Evolutionary conservation across 2,797 vertebrate species (phyloP), one percentile per base, ranked within the genome.

Genomic region (Tamandua tetradactyla): DNA sequence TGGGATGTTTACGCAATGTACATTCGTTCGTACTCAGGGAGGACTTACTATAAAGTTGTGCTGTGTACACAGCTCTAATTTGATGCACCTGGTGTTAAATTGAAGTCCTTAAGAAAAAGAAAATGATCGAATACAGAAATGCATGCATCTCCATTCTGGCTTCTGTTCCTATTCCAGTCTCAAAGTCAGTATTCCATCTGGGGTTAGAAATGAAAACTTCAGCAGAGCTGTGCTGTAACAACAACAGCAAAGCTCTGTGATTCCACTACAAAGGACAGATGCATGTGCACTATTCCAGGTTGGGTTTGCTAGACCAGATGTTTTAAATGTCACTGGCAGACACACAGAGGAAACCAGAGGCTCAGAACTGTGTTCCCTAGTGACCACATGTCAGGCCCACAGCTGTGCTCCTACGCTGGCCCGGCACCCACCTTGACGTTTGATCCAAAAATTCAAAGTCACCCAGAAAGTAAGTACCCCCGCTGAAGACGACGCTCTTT

Each of bases 1-100:
- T 87, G 95, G 79, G 94, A 93, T 79, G 94, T 92, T 95, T 96
- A 87, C 55, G 97, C 87, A 92, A 94, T 71, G 79, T 92, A 74
- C 23, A 40, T 95, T 74, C 69, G 13, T 61, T 37, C 68, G 52
- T 90, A 35, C 95, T 83, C 44, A 11, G 78, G 91, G 94, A 95
- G 71, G 93, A 81, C 75, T 96, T 86, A 22, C 18, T 72, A 49
- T 71, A 94, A 90, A 95, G 66, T 62, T 94, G 93, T 85, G 93
- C 68, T 87, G 91, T 68, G 52, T 95, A 94, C 89, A 91, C 79
- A 57, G 44, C 85, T 97, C 91, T 97, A 89, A 72, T 71, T 32
- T 40, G 57, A 94, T 69, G 14, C 74, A 32, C 79, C 91, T 87
- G 91, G 90, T 4, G 0, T 78, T 94, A 95, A 11, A 1, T 15